Percentiles rank a stretch among this genome's conserved stretches.
Conservation (phyloP, 2,888 invertebrate species). For the Lydus trimaculatus region DNA sequence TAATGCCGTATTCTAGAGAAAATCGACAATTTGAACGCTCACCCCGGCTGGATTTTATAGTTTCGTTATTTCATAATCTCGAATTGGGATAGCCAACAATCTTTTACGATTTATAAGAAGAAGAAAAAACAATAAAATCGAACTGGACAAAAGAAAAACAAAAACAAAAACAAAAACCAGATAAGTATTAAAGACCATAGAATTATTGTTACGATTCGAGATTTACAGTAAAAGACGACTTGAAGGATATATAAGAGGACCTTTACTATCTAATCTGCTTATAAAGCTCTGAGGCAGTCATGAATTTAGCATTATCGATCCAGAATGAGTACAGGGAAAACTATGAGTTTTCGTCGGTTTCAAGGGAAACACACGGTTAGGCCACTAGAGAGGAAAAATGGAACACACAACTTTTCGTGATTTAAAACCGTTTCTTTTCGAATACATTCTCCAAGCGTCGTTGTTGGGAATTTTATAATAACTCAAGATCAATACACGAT, state of each 20-base stretch:
- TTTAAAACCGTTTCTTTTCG: neutral
- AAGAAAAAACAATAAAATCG: neutral
- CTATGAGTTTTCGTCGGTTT: conserved; percentile 11
- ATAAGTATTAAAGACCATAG: neutral
- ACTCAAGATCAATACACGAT: neutral
- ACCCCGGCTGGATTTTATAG: conserved; percentile 1
- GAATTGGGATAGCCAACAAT: neutral
- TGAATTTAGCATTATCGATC: conserved; percentile 17
- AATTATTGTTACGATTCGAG: neutral
- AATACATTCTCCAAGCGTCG: neutral
- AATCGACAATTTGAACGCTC: neutral
- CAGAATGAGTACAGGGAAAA: conserved; percentile 5
- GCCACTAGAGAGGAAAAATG: conserved; percentile 7
- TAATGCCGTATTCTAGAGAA: neutral
- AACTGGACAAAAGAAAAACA: neutral
- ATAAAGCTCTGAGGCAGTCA: conserved; percentile 15
- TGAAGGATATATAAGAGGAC: conserved; percentile 12
- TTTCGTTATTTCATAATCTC: conserved; percentile 2
- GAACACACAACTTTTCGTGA: neutral
- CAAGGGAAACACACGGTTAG: neutral
- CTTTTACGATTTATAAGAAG: neutral
- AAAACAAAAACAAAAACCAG: neutral
- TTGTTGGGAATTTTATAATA: neutral
- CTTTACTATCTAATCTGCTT: conserved; percentile 18
- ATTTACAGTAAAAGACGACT: neutral